Conservation (phyloP, 2,888 invertebrate genomes). For the Sialis lutaria region DNA sequence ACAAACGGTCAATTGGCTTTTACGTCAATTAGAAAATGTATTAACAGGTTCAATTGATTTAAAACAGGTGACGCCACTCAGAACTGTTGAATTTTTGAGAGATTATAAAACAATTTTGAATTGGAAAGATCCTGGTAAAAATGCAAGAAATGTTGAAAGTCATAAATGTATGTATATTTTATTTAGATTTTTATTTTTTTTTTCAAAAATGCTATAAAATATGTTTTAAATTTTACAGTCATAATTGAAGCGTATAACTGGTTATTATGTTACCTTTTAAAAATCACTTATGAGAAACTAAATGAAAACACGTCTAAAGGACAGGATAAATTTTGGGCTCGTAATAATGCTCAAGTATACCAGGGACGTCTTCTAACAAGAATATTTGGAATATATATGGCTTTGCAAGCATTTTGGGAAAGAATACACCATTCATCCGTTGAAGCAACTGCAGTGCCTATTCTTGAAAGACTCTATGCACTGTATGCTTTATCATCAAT, state of each 20-base stretch:
- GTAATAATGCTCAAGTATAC: constrained; percentile 68
- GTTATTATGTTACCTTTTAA: constrained; percentile 65
- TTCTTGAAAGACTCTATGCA: constrained; percentile 32
- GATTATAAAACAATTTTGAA: constrained; percentile 29
- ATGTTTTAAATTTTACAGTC: constrained; percentile 32
- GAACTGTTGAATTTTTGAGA: constrained; percentile 49
- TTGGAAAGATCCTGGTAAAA: constrained; percentile 20
- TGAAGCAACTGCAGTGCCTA: constrained; percentile 17
- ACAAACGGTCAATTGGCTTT: constrained; percentile 77
- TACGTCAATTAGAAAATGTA: constrained; percentile 43
- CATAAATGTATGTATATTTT: constrained; percentile 21
- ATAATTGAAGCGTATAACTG: constrained; percentile 59
- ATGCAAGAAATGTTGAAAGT: constrained; percentile 19
- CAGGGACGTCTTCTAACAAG: constrained; percentile 54
- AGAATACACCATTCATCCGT: constrained; percentile 25
- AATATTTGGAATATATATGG: constrained; percentile 58
- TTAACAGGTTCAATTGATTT: constrained; percentile 19
- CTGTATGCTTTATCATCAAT: constrained; percentile 33
- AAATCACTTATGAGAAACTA: constrained; percentile 45
- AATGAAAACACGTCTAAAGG: constrained; percentile 34
- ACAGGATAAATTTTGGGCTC: constrained; percentile 53
- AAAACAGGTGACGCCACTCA: constrained; percentile 45
- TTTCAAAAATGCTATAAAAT: background rate
- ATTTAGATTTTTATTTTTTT: background rate
- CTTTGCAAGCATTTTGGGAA: constrained; percentile 32